phyloP scores from a whole-genome alignment of 2,797 vertebrate species.

The Babyrousa celebensis region DNA sequence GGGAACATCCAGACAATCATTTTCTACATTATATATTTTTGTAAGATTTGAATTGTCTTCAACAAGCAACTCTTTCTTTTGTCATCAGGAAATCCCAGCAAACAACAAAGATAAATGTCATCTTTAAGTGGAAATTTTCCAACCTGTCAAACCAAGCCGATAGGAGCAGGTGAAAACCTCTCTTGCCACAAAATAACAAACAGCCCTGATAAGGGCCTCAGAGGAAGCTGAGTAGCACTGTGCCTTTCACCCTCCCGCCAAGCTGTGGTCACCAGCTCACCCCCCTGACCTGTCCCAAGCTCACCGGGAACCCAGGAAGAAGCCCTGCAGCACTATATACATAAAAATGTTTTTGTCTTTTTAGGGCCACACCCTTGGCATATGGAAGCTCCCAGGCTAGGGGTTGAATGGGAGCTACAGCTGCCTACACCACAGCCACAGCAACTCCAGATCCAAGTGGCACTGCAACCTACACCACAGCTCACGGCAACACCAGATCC shows the following conservation, averaged over 20 bases:
- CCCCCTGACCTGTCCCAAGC: neutral
- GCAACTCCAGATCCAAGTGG: no score
- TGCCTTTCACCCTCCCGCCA: neutral
- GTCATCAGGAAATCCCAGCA: slow-evolving; percentile 50
- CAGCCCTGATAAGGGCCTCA: neutral
- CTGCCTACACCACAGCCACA: no score
- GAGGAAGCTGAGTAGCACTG: neutral
- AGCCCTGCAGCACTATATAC: neutral
- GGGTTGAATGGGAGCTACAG: no score
- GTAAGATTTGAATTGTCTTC: slow-evolving; percentile 33
- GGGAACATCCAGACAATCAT: neutral
- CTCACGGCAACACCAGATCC: no score
- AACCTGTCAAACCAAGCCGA: neutral
- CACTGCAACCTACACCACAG: no score
- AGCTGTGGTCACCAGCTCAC: neutral
- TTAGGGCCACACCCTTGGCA: no score
- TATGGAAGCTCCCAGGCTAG: no score
- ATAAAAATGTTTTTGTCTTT: no score
- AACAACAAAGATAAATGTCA: slow-evolving; percentile 34
- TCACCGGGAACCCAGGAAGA: neutral
- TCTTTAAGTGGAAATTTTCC: neutral
- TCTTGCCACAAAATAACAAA: neutral
- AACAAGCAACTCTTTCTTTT: neutral
- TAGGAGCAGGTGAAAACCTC: neutral
- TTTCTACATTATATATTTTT: neutral